Evolutionary conservation across 2,113 vertebrate species (phyloP).

Genomic region (Nothocercus julius): DNA sequence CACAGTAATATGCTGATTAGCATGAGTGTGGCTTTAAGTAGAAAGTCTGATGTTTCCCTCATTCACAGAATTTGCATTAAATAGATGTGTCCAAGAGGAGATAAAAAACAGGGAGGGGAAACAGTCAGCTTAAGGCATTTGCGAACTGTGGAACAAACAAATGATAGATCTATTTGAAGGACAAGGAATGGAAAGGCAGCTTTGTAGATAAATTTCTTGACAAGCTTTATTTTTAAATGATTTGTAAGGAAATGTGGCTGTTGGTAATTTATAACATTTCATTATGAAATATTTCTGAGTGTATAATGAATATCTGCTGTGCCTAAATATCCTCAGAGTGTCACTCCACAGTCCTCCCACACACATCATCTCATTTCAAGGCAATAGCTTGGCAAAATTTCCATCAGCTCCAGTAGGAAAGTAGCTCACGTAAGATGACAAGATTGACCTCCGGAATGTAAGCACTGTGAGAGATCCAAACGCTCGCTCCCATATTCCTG

Average conservation of each 20-base stretch:
- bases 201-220: background rate
- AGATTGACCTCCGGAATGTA: fast-evolving
- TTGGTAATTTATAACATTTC: slow-evolving; percentile 40
- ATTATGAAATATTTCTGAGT: slow-evolving; percentile 50
- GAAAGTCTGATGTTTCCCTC: background rate
- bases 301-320: slow-evolving; percentile 28
- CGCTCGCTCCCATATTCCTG: background rate
- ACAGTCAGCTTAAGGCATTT: background rate
- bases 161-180: slow-evolving; percentile 12
- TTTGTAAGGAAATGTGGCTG: background rate
- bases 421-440: background rate
- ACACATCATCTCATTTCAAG: background rate
- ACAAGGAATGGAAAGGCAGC: background rate
- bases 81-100: slow-evolving; percentile 9
- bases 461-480: background rate
- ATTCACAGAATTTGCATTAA: slow-evolving; percentile 39
- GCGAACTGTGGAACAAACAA: background rate
- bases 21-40: background rate
- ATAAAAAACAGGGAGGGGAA: background rate
- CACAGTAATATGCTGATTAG: slow-evolving; percentile 14
- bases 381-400: slow-evolving; percentile 8
- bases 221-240: background rate
- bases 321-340: slow-evolving; percentile 19
- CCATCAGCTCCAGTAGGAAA: background rate
- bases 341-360: slow-evolving; percentile 52